Evolutionary conservation across 2,113 vertebrate species (phyloP).

Genomic region (Eidolon helvum): DNA sequence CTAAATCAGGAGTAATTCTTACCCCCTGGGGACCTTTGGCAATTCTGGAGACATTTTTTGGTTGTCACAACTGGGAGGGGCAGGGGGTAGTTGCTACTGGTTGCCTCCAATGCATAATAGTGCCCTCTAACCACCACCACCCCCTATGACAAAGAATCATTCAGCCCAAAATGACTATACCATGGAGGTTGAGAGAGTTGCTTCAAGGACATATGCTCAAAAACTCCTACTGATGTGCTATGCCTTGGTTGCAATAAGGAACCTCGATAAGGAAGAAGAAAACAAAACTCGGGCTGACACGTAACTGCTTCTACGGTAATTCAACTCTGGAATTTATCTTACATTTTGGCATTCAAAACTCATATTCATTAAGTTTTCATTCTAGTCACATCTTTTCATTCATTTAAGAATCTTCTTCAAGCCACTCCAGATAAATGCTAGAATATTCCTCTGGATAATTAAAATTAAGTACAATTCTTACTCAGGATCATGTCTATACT

Average conservation of each 20-base stretch:
- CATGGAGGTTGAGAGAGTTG: neutral
- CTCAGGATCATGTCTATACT: neutral
- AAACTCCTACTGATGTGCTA: neutral
- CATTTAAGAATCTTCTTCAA: slow-evolving; percentile 14
- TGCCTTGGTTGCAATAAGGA: neutral
- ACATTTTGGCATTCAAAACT: neutral
- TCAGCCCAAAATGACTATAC: neutral
- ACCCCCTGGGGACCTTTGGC: neutral
- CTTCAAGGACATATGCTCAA: neutral
- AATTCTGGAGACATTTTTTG: neutral
- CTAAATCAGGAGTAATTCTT: neutral
- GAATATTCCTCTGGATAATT: slow-evolving; percentile 1
- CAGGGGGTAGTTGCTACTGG: neutral
- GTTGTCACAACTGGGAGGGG: neutral
- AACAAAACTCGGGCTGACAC: neutral
- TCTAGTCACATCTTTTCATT: slow-evolving; percentile 33
- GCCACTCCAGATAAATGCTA: neutral
- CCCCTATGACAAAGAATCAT: neutral
- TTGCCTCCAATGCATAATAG: neutral
- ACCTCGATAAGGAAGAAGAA: neutral
- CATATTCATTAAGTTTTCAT: neutral
- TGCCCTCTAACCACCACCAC: neutral
- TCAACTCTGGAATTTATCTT: slow-evolving; percentile 12
- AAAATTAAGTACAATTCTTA: slow-evolving; percentile 56
- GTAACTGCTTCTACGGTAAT: neutral